These are phyloP conservation scores for Sarcophaga caerulescens DNA, from an alignment of 2,888 invertebrate species.

Conservation along the genomic window DNA sequence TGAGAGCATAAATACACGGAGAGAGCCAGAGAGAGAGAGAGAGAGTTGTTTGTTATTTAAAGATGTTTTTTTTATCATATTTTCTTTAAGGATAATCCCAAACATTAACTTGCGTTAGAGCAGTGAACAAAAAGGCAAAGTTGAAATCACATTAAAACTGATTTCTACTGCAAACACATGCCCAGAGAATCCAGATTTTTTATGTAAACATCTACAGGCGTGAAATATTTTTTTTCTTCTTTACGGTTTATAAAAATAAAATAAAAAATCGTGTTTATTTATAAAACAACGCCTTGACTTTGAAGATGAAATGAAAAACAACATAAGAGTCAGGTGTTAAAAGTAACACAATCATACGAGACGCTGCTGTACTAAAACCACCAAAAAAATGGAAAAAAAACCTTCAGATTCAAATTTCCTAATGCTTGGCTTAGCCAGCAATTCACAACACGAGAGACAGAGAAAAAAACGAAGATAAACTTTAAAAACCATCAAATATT, in stretches of 20 bases:
- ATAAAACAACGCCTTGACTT: neutral
- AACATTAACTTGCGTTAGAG: slow-evolving; percentile 68
- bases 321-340: slow-evolving; percentile 60
- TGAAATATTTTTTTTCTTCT: too few relatives aligned
- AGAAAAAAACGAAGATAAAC: slow-evolving; percentile 4
- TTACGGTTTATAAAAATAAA: slow-evolving; percentile 59
- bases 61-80: slow-evolving; percentile 57
- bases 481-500: slow-evolving; percentile 28
- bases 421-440: neutral
- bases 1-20: neutral
- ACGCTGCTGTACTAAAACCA: neutral
- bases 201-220: slow-evolving; percentile 50
- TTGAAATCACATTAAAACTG: slow-evolving; percentile 57
- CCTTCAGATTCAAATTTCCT: neutral
- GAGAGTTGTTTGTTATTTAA: slow-evolving; percentile 43
- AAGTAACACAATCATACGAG: slow-evolving; percentile 50
- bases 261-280: slow-evolving; percentile 44
- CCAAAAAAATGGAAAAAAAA: neutral
- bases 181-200: slow-evolving; percentile 21
- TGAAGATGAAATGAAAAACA: slow-evolving; percentile 39
- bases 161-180: slow-evolving; percentile 50
- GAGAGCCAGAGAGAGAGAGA: slow-evolving; percentile 3
- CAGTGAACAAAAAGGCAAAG: too few relatives aligned
- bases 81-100: slow-evolving; percentile 69
- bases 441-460: neutral